phyloP scores from a whole-genome alignment of 2,113 vertebrate species.

The Dasyurus viverrinus region DNA sequence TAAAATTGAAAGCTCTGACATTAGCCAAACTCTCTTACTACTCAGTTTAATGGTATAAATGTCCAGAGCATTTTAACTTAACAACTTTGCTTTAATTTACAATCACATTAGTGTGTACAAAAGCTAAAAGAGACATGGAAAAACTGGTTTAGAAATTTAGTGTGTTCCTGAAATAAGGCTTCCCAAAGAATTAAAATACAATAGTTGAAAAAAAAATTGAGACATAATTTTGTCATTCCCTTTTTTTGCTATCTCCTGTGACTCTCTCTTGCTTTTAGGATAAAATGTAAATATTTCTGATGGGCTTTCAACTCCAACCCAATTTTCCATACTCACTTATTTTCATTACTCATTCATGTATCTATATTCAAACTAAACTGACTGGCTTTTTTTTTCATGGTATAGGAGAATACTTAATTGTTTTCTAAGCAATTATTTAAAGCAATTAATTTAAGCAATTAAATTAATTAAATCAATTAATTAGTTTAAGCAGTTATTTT shows the following conservation, averaged over 20 bases:
- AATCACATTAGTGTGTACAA: not conserved
- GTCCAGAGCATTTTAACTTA: not conserved
- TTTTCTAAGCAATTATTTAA: not conserved
- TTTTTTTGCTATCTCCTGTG: not conserved
- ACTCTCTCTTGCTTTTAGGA: not conserved
- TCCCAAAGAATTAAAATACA: not conserved
- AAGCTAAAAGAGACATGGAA: not conserved
- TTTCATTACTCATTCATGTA: not conserved
- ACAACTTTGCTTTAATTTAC: not conserved
- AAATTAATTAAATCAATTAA: too few relatives aligned
- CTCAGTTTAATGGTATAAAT: not conserved
- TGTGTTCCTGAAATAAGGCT: not conserved
- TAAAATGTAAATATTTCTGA: not conserved
- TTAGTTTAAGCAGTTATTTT: too few relatives aligned
- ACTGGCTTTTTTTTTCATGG: not conserved
- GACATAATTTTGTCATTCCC: not conserved
- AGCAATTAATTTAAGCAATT: too few relatives aligned
- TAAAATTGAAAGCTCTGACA: not conserved
- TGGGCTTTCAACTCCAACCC: not conserved
- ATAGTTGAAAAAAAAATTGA: not conserved
- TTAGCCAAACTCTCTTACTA: not conserved
- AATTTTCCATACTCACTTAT: not conserved
- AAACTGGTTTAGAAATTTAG: not conserved
- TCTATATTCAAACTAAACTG: not conserved
- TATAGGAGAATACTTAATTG: not conserved